phyloP scores from a whole-genome alignment of 2,888 invertebrate genomes.

The Schrankia costaestrigalis region DNA sequence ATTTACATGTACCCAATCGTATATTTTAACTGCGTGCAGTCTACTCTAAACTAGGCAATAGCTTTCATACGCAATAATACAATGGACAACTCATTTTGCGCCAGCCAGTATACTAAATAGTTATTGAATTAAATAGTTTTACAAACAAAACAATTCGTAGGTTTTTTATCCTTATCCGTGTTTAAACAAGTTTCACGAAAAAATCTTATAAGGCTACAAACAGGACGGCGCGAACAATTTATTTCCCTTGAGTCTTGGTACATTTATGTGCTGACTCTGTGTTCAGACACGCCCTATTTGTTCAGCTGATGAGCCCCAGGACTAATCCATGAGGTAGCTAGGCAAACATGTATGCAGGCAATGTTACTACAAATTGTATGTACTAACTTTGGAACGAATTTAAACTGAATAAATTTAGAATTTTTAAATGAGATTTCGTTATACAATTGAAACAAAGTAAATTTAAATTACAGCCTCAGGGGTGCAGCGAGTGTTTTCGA shows the following conservation, averaged over 20 bases:
- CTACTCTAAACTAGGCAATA: no score
- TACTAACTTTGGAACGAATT: neutral
- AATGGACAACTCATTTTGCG: no score
- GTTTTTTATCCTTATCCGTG: slow-evolving; percentile 14
- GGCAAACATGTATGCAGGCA: slow-evolving; percentile 28
- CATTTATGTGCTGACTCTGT: slow-evolving; percentile 67
- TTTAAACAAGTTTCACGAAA: slow-evolving; percentile 36
- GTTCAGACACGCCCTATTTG: slow-evolving; percentile 70
- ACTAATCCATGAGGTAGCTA: slow-evolving; percentile 40
- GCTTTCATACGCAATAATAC: no score
- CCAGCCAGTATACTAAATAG: no score
- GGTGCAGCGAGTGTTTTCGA: no score
- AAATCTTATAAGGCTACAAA: slow-evolving; percentile 63
- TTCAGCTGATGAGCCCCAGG: slow-evolving; percentile 57
- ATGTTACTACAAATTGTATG: slow-evolving; percentile 14
- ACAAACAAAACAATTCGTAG: slow-evolving; percentile 2
- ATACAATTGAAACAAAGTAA: no score
- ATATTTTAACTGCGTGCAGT: no score
- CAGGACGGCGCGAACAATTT: slow-evolving; percentile 61
- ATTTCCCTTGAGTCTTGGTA: slow-evolving; percentile 72
- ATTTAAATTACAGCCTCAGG: no score
- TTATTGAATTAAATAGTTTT: no score
- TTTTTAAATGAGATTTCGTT: no score
- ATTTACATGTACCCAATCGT: no score
- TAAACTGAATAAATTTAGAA: neutral